phyloP scores from a whole-genome alignment of 2,797 vertebrate species.

The Sebastes glaucus region DNA sequence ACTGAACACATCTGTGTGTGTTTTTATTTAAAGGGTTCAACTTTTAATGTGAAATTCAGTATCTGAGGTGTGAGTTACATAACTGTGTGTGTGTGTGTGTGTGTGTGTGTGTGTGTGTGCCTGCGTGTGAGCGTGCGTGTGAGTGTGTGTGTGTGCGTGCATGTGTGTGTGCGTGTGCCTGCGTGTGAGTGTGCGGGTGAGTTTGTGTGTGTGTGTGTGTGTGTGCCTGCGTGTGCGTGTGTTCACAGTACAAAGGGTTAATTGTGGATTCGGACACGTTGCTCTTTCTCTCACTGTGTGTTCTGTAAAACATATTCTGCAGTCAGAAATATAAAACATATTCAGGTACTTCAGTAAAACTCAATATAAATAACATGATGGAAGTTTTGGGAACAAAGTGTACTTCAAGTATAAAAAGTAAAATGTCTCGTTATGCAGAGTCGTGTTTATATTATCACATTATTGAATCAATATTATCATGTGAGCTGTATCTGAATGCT shows the following conservation, averaged over 20 bases:
- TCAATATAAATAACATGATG: neutral
- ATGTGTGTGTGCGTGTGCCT: neutral
- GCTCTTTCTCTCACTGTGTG: neutral
- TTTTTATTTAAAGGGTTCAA: neutral
- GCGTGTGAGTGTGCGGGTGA: neutral
- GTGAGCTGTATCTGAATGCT: too few relatives aligned
- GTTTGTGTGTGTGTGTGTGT: neutral
- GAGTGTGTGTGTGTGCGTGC: neutral
- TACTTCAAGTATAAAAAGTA: neutral
- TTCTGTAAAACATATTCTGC: neutral
- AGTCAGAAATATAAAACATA: too few relatives aligned
- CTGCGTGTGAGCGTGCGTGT: neutral
- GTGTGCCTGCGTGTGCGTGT: neutral
- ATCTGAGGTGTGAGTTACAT: constrained; percentile 1
- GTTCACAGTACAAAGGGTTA: constrained; percentile 37
- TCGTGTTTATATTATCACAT: too few relatives aligned
- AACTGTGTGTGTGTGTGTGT: neutral
- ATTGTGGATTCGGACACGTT: constrained; percentile 43
- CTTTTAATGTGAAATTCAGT: neutral
- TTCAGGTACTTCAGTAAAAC: neutral
- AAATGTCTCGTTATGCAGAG: neutral
- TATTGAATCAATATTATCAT: too few relatives aligned
- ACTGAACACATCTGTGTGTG: neutral
- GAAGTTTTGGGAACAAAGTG: neutral
- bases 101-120: neutral